Evolutionary conservation across 2,797 vertebrate species (phyloP), one percentile per base, ranked within the genome.

Genomic region (Danio jaintianensis): DNA sequence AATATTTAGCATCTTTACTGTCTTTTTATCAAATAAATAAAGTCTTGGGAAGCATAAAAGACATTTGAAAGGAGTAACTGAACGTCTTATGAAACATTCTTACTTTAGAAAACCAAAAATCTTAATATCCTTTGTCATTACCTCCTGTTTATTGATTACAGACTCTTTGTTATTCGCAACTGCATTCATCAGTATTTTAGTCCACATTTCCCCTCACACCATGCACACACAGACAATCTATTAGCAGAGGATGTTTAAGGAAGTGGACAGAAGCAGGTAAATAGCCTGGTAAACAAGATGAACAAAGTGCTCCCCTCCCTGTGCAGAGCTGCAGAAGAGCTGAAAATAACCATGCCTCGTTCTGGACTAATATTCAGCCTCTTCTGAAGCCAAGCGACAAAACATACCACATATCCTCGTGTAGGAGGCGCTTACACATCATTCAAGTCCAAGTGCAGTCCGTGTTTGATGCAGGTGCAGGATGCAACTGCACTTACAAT

Each of bases 301-400:
- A 87, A 85, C 85, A 82, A 84, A 69, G 82, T 81, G 87, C 82
- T 77, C 85, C 89, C 89, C 83, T 88, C 45, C 77, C 18, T 12
- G 81, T 85, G 88, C 87, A 88, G 83, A 85, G 61, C 87, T 84
- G 83, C 85, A 85, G 66, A 71, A 84, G 71, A 80, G 53, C 78
- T 72, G 78, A 78, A 71, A 82, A 85, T 70, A 78, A 66, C 8
- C 66, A 69, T 78, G 53, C 47, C 67, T 79, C 50, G 11, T 68
- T 78, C 76, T 50, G 55, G 68, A 53, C 66, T 71, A 62, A 72
- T 79, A 63, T 79, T 47, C 58, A 11, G 38, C 18, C 64, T 78
- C 76, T 78, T 61, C 55, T 52, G 76, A 59, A 50, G 66, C 66
- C 76, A 78, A 78, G 66, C n/a, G 56, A 47, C 76, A 78, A 68